Base-by-base conservation (phyloP, 2,888 invertebrate species). In the Athalia rosae region DNA sequence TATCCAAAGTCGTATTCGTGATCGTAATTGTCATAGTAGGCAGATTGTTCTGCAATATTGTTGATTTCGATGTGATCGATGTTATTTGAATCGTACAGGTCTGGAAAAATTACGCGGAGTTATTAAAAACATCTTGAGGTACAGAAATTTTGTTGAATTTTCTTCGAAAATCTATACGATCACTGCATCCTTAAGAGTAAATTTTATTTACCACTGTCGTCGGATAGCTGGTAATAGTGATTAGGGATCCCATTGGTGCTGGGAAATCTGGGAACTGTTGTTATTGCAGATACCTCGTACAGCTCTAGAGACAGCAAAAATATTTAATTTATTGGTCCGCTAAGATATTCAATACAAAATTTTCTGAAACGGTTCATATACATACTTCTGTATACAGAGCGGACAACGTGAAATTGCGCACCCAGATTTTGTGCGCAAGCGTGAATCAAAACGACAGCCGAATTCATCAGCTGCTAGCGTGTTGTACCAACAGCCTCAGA, bases 1-100 rank as follows among this genome's bases (percentile, higher is more conserved):
- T 82, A 83, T 73, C 86, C 82, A 71, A 84, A 83, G 73, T 83
- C 79, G 66, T 76, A 78, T 47, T 78, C 79, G 62, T 83, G 78
- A 47, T 85, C 82, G 69, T 84, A 81, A n/a, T 82, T 79, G 48
- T 79, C 78, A 13, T 77, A 79, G 58, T 83, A 64, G 9, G 61
- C n/a, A 76, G 77, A 64, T 76, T 77, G 48, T 48, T 77, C 76
- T 41, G 77, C 61, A 77, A 67, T 50, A 61, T 74, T 63, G 28
- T 82, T 79, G 63, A 82, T 76, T 62, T 81, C 67, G 45, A 66
- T 45, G 6, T 84, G 81, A 50, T 80, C 80, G 3, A 78, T n/a
- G 48, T 82, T 77, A 9, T 82, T 79, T 2, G 81, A 78, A 28
- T 77, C 64, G 58, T 82, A 81, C 4, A 84, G 79, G 71, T 76